These are phyloP conservation scores for Aphelenchoides fujianensis DNA, from an alignment of 1,140 invertebrate genomes.

Conservation along the genomic window DNA sequence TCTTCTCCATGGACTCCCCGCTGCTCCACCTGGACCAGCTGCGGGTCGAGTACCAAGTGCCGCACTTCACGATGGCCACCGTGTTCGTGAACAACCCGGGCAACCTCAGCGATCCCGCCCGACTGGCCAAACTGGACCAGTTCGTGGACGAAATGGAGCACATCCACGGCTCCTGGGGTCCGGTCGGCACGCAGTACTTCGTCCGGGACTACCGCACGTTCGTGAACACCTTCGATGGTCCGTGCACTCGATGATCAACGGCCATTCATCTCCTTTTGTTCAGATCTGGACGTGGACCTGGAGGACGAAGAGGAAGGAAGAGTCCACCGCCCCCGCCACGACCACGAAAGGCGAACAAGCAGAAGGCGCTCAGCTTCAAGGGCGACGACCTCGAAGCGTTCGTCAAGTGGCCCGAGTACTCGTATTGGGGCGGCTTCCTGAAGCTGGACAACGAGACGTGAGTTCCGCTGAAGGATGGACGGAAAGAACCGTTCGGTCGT, in stretches of 20 bases:
- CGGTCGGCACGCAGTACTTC: conserved; percentile 60
- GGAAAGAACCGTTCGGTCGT: conserved; percentile 7
- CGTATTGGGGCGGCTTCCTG: conserved; percentile 56
- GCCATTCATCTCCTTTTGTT: conserved; percentile 5
- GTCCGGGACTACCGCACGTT: conserved; percentile 56
- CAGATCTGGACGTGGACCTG: conserved; percentile 38
- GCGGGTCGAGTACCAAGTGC: conserved; percentile 59
- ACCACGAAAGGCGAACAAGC: neutral
- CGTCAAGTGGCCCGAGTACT: conserved; percentile 57
- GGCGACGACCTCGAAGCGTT: conserved; percentile 55
- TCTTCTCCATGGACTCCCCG: conserved; percentile 57
- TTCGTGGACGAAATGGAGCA: conserved; percentile 57
- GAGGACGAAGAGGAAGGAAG: conserved; percentile 38
- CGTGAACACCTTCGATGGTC: conserved; percentile 45
- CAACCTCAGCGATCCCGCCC: conserved; percentile 54
- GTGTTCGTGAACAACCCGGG: conserved; percentile 58
- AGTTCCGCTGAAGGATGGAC: neutral
- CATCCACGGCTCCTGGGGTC: conserved; percentile 54
- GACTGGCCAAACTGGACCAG: conserved; percentile 46
- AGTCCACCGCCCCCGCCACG: conserved; percentile 22
- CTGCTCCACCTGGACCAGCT: conserved; percentile 55
- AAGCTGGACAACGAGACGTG: conserved; percentile 54
- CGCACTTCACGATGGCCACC: conserved; percentile 59
- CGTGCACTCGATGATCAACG: neutral
- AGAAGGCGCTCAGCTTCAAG: conserved; percentile 25